phyloP scores from a whole-genome alignment of 2,888 invertebrate genomes.

The Teinopalpus imperialis region DNA sequence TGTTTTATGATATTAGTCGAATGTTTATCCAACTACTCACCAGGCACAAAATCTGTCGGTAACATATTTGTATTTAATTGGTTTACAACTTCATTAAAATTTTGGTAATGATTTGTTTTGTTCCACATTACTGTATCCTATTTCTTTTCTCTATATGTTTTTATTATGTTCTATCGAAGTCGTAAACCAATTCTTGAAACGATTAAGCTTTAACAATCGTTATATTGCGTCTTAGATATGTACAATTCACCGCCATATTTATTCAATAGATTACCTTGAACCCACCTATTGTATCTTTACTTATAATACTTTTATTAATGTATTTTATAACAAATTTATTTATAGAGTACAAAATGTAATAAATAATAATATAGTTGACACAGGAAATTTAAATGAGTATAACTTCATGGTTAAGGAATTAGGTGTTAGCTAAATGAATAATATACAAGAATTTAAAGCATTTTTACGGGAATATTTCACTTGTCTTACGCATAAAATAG shows the following conservation, averaged over 20 bases:
- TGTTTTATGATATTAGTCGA: conserved; percentile 35
- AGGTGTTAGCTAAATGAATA: too few relatives aligned
- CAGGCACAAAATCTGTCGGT: conserved; percentile 48
- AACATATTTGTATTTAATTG: conserved; percentile 50
- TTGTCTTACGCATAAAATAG: too few relatives aligned
- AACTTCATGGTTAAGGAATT: too few relatives aligned
- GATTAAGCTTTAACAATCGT: conserved; percentile 30
- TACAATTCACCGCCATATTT: conserved; percentile 34
- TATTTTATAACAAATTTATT: conserved; percentile 1
- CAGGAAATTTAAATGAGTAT: too few relatives aligned
- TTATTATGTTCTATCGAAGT: conserved; percentile 26
- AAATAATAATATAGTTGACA: too few relatives aligned
- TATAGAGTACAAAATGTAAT: conserved; percentile 13
- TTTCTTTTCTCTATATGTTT: conserved; percentile 10
- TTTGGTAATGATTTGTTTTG: too few relatives aligned
- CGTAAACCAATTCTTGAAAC: conserved; percentile 33
- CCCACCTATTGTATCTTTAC: conserved; percentile 29
- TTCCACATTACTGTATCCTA: not conserved
- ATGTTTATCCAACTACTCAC: conserved; percentile 28
- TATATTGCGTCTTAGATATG: conserved; percentile 32
- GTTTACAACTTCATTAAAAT: conserved; percentile 34
- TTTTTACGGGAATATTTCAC: too few relatives aligned
- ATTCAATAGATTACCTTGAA: conserved; percentile 33
- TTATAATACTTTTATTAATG: not conserved
- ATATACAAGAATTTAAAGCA: too few relatives aligned